phyloP scores from a whole-genome alignment of 2,113 vertebrate genomes.

The Prunella himalayana region DNA sequence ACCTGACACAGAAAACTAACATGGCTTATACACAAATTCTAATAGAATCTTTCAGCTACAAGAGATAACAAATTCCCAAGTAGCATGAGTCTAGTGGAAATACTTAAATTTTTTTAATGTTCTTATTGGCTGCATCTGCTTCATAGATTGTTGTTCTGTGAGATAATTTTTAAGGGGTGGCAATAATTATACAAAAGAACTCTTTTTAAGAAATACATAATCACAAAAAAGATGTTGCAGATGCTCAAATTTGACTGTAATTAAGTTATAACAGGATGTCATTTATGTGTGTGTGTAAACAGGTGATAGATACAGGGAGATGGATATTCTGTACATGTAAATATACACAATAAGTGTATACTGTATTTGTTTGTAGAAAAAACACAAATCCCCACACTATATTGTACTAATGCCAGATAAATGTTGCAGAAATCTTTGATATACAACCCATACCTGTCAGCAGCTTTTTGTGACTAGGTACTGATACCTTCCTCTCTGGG shows the following conservation, averaged over 20 bases:
- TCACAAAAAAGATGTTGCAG: not conserved
- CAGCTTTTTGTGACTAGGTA: not conserved
- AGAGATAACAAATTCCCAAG: conserved; percentile 29
- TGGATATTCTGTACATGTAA: not conserved
- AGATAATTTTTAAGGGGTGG: not conserved
- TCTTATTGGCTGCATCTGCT: not conserved
- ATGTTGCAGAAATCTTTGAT: not conserved
- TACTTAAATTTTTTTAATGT: not conserved
- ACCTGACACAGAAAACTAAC: conserved; percentile 52
- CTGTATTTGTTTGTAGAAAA: not conserved
- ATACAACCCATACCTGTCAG: not conserved
- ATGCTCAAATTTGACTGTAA: not conserved
- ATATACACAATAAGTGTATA: not conserved
- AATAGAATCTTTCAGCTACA: conserved; percentile 44
- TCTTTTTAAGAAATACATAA: not conserved
- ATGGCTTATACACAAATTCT: conserved; percentile 59
- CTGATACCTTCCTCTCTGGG: not conserved
- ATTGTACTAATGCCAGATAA: not conserved
- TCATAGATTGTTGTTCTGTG: not conserved
- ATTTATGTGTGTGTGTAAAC: not conserved
- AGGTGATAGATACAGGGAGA: not conserved
- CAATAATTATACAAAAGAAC: not conserved
- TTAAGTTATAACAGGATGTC: not conserved
- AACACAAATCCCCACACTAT: not conserved
- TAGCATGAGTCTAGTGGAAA: conserved; percentile 20